Conservation (phyloP, 2,797 vertebrate genomes). For the Huso huso region DNA sequence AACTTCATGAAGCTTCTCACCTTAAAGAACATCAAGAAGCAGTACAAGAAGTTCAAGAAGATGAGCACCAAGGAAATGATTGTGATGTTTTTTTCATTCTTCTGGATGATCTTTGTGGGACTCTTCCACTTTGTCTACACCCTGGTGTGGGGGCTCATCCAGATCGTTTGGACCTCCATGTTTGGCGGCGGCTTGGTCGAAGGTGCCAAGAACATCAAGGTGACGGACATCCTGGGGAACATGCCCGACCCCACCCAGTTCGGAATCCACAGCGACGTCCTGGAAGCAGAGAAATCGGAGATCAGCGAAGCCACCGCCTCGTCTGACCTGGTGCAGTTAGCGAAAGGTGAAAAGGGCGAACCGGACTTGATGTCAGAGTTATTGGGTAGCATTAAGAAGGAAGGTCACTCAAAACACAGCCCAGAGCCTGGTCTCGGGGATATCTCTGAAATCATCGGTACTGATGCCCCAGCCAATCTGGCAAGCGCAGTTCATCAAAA, state of each 20-base stretch:
- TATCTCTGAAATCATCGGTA: conserved; percentile 77
- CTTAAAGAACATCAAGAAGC: conserved; percentile 75
- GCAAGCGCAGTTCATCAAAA: conserved; percentile 82
- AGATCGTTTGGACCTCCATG: conserved; percentile 88
- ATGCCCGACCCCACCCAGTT: conserved; percentile 99
- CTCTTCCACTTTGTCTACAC: conserved; percentile 74
- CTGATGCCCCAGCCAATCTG: conserved; percentile 69
- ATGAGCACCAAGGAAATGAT: conserved; percentile 85
- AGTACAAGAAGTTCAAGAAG: conserved; percentile 78
- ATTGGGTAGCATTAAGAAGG: conserved; percentile 81
- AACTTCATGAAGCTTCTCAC: conserved; percentile 72
- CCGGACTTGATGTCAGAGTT: conserved; percentile 78
- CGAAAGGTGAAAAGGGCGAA: conserved; percentile 73
- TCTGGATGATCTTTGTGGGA: conserved; percentile 81
- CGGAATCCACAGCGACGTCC: conserved; percentile 86
- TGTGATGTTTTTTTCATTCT: conserved; percentile 79
- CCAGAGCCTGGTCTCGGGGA: conserved; percentile 87
- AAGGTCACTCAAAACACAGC: conserved; percentile 75
- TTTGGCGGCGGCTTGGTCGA: conserved; percentile 94
- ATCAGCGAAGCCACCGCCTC: conserved; percentile 54
- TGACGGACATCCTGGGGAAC: conserved; percentile 93
- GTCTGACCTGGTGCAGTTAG: conserved; percentile 68
- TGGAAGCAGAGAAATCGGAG: conserved; percentile 83
- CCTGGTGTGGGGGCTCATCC: conserved; percentile 83
- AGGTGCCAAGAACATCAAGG: conserved; percentile 96